phyloP scores from a whole-genome alignment of 2,888 invertebrate genomes.

The Euplexia lucipara region DNA sequence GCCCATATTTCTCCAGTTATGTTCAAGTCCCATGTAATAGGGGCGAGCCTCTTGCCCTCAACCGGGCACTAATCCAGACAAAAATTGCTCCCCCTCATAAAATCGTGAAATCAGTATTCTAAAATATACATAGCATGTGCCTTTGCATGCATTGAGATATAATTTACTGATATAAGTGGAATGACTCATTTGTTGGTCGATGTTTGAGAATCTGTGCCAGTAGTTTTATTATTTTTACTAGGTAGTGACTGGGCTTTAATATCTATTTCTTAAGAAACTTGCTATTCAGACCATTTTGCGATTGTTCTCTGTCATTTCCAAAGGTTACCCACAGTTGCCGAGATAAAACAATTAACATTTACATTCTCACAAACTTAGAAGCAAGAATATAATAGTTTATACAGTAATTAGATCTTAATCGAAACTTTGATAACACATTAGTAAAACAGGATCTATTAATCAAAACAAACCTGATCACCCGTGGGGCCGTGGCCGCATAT shows the following conservation, averaged over 20 bases:
- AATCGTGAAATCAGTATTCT: no score
- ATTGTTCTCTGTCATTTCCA: not conserved
- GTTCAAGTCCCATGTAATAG: no score
- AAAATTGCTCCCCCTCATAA: no score
- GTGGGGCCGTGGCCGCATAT: not conserved
- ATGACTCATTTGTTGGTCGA: constrained; percentile 12
- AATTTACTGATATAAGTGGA: constrained; percentile 3
- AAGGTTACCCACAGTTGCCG: not conserved
- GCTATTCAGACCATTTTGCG: not conserved
- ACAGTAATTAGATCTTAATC: constrained; percentile 5
- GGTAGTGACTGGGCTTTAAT: not conserved
- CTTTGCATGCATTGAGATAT: constrained; percentile 3
- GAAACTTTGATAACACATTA: constrained; percentile 24
- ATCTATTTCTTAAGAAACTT: not conserved
- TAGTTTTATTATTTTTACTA: not conserved
- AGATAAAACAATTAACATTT: not conserved
- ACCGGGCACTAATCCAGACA: no score
- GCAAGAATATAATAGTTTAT: constrained; percentile 12
- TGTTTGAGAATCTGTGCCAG: not conserved
- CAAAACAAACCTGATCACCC: constrained; percentile 14
- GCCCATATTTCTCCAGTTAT: no score
- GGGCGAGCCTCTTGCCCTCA: no score
- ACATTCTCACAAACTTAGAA: constrained; percentile 9
- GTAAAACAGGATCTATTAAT: constrained; percentile 17
- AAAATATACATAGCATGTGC: not conserved